phyloP scores from a whole-genome alignment of 2,888 invertebrate genomes.

The Orthosia gothica region DNA sequence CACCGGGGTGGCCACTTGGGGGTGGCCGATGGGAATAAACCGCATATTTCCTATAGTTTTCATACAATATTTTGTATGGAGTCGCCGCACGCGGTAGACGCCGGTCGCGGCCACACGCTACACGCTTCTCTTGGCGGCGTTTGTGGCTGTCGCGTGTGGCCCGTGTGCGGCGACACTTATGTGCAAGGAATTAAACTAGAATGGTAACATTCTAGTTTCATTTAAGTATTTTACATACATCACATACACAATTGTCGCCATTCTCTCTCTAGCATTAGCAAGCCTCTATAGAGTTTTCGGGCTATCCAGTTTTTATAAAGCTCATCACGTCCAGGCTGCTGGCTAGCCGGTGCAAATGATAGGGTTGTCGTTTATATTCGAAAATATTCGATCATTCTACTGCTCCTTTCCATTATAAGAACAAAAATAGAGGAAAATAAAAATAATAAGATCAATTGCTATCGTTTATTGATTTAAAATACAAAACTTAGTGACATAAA shows the following conservation, averaged over 20 bases:
- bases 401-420: background rate
- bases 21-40: no score
- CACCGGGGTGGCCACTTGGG: no score
- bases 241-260: background rate
- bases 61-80: no score
- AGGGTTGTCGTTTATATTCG: background rate
- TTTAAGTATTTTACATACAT: background rate
- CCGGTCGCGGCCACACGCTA: no score
- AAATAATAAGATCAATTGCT: conserved; percentile 85
- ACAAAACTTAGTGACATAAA: conserved; percentile 92
- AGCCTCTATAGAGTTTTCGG: background rate
- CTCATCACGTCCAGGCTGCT: no score
- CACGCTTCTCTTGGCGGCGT: no score
- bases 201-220: background rate
- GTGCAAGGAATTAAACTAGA: no score
- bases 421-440: conserved; percentile 65
- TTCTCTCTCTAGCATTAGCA: background rate
- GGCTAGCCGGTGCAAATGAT: background rate
- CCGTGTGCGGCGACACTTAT: no score
- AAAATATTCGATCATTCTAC: background rate
- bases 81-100: no score
- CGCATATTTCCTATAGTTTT: no score
- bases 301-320: no score
- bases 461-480: conserved; percentile 92
- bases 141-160: no score